Evolutionary conservation across 2,113 vertebrate genomes (phyloP).

Genomic region (Oncorhynchus nerka): DNA sequence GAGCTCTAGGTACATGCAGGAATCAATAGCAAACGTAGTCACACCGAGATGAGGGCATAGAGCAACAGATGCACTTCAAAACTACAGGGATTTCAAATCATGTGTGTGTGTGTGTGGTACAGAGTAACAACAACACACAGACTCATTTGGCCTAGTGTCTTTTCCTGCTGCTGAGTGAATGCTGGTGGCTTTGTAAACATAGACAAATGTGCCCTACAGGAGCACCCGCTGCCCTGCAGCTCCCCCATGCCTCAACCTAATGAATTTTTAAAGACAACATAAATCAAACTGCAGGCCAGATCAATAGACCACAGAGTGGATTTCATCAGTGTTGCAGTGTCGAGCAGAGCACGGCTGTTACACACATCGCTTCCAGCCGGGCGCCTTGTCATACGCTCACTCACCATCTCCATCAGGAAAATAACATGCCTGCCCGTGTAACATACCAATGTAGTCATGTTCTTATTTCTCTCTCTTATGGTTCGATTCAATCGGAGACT

Average conservation of each 20-base stretch:
- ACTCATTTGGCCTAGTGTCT: conserved; percentile 31
- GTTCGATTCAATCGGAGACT: no score
- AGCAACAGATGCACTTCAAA: neutral
- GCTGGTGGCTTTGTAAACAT: conserved; percentile 60
- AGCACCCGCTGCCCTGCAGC: conserved; percentile 42
- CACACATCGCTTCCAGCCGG: conserved; percentile 30
- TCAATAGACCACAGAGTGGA: conserved; percentile 65
- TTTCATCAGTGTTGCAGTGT: conserved; percentile 44
- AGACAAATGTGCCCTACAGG: conserved; percentile 62
- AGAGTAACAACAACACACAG: conserved; percentile 13
- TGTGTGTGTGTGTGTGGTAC: neutral
- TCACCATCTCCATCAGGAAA: neutral
- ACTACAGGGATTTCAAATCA: neutral
- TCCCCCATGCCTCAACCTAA: conserved; percentile 62
- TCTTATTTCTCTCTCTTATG: no score
- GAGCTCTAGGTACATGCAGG: neutral
- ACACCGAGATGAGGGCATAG: neutral
- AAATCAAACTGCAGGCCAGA: conserved; percentile 65
- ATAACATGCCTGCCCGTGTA: no score
- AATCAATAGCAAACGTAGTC: conserved; percentile 17
- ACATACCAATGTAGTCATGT: no score
- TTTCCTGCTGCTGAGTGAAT: conserved; percentile 40
- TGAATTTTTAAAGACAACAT: conserved; percentile 74
- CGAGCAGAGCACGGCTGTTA: conserved; percentile 11
- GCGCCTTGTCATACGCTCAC: conserved; percentile 20